These are phyloP conservation scores for Drosophila pseudotalamancana DNA, from an alignment of 2,888 invertebrate genomes.

Conservation along the genomic window DNA sequence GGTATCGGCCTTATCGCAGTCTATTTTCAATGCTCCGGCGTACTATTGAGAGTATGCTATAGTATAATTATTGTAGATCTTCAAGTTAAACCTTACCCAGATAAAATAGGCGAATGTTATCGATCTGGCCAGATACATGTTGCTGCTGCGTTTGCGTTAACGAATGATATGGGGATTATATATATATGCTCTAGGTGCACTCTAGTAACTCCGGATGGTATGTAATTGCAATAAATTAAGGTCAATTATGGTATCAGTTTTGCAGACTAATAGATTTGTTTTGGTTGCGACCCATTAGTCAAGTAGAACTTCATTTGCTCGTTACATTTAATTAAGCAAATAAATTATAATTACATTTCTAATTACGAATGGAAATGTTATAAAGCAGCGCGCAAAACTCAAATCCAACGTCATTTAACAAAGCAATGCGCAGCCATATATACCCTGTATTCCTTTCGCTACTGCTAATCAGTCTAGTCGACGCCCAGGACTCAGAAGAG, in stretches of 20 bases:
- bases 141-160: background rate
- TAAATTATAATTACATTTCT: conserved; percentile 17
- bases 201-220: background rate
- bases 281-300: conserved; percentile 44
- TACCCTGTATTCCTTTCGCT: background rate
- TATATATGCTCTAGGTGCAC: conserved; percentile 14
- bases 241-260: background rate
- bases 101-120: conserved; percentile 21
- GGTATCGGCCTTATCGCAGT: conserved; percentile 60
- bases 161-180: background rate
- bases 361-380: conserved; percentile 26
- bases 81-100: conserved; percentile 61
- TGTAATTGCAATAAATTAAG: conserved; percentile 13
- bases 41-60: conserved; percentile 2
- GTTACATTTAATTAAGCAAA: conserved; percentile 53
- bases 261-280: conserved; percentile 8
- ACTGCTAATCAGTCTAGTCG: background rate
- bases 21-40: conserved; percentile 43
- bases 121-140: conserved; percentile 28
- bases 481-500: conserved; percentile 39
- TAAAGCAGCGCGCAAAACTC: conserved; percentile 24
- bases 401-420: conserved; percentile 9
- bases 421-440: conserved; percentile 4
- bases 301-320: conserved; percentile 7
- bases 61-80: background rate